Percentiles rank a stretch among this genome's conserved stretches.
phyloP scores from a whole-genome alignment of 2,113 vertebrate species.

The Cheirogaleus medius region DNA sequence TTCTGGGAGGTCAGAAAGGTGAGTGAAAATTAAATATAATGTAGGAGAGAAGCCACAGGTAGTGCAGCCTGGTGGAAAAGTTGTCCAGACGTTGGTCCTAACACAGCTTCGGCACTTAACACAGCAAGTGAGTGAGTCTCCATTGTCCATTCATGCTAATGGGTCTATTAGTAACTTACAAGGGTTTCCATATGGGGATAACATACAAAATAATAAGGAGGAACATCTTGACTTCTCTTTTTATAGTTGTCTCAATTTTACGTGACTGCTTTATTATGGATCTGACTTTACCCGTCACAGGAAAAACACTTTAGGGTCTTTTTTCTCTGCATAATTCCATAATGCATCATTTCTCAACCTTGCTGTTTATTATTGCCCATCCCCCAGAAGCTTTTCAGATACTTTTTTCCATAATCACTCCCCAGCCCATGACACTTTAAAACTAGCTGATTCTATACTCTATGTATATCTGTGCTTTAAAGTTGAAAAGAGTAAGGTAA shows the following conservation, averaged over 20 bases:
- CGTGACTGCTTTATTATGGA: background rate
- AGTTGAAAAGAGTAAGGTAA: background rate
- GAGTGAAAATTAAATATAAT: background rate
- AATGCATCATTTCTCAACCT: background rate
- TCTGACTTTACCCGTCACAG: background rate
- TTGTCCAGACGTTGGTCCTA: background rate
- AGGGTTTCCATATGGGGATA: background rate
- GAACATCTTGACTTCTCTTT: background rate
- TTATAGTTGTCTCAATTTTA: background rate
- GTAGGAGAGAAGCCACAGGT: background rate
- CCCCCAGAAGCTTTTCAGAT: background rate
- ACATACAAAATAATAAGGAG: background rate
- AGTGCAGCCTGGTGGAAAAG: background rate
- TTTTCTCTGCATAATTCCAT: background rate
- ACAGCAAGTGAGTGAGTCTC: background rate
- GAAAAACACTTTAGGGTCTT: background rate
- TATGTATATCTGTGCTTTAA: background rate
- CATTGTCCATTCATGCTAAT: background rate
- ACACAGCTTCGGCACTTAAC: background rate
- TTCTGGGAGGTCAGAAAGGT: background rate
- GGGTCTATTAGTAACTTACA: background rate
- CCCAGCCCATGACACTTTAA: background rate
- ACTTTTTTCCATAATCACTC: fast-evolving
- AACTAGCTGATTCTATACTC: background rate
- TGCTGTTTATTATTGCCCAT: background rate